Evolutionary conservation across 2,113 vertebrate genomes (phyloP).

Genomic region (Aythya baeri): DNA sequence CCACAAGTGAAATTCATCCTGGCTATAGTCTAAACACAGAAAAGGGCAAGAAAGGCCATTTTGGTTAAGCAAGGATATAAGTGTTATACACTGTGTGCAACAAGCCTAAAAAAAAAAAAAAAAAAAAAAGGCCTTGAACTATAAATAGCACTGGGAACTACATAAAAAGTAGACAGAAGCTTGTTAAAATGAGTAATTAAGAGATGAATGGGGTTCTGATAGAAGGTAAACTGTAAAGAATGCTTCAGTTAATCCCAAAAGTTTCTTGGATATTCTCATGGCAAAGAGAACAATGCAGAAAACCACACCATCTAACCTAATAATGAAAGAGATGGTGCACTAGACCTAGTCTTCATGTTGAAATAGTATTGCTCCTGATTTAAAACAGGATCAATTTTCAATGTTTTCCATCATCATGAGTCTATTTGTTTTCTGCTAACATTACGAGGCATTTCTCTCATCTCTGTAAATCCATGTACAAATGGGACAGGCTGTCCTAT

Average conservation of each 20-base stretch:
- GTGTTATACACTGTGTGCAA: neutral
- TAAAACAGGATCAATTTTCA: neutral
- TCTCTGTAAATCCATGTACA: neutral
- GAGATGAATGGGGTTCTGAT: neutral
- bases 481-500: neutral
- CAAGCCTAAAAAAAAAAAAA: conserved; percentile 10
- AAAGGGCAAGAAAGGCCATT: conserved; percentile 37
- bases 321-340: neutral
- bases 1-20: conserved; percentile 67
- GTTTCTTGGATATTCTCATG: neutral
- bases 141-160: conserved; percentile 48
- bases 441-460: neutral
- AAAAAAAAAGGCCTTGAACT: neutral
- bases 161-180: conserved; percentile 43
- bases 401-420: neutral
- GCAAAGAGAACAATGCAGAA: conserved; percentile 12
- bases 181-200: conserved; percentile 56
- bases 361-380: neutral
- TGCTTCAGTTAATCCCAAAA: conserved; percentile 18
- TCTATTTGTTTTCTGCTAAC: neutral
- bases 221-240: conserved; percentile 23
- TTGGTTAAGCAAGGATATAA: conserved; percentile 38
- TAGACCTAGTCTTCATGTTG: neutral
- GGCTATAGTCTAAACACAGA: conserved; percentile 63
- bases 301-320: neutral